Percentiles rank a stretch among this genome's conserved stretches.
Conservation (phyloP, 1,140 invertebrate species). For the Ooceraea biroi region DNA sequence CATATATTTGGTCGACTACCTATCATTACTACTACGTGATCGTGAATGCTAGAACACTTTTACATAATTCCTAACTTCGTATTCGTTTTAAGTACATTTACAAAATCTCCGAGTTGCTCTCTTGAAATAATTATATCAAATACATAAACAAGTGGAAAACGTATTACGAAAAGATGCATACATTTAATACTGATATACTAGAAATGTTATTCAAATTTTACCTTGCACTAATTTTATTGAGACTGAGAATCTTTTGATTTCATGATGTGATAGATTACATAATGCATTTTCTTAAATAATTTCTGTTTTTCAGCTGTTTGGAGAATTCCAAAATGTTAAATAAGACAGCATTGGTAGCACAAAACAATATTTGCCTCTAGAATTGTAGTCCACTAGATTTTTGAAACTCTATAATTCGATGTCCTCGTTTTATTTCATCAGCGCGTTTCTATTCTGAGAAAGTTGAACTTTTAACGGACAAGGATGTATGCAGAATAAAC, state of each 20-base stretch:
- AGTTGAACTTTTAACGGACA: slow-evolving; percentile 16
- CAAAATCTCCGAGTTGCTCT: slow-evolving; percentile 23
- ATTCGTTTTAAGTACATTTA: slow-evolving; percentile 36
- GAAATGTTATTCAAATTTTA: not conserved
- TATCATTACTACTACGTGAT: slow-evolving; percentile 22
- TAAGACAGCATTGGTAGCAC: too few relatives aligned
- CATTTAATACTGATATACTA: too few relatives aligned
- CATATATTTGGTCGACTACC: not conserved
- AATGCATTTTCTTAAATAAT: not conserved
- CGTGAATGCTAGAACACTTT: slow-evolving; percentile 9
- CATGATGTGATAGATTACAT: not conserved
- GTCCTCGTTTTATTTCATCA: slow-evolving; percentile 6
- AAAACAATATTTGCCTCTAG: not conserved
- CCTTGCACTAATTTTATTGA: slow-evolving; percentile 1
- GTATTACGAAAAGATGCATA: not conserved
- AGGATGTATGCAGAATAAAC: slow-evolving; percentile 37
- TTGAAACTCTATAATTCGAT: slow-evolving; percentile 1
- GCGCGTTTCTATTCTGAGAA: not conserved
- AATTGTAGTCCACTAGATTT: slow-evolving; percentile 16
- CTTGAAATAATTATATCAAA: not conserved
- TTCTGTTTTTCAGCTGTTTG: slow-evolving; percentile 1
- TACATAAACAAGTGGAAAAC: not conserved
- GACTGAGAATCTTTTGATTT: not conserved
- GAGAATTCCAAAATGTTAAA: not conserved
- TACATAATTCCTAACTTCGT: slow-evolving; percentile 44